phyloP scores from a whole-genome alignment of 2,797 vertebrate genomes.

The Thripadectes ignobilis region DNA sequence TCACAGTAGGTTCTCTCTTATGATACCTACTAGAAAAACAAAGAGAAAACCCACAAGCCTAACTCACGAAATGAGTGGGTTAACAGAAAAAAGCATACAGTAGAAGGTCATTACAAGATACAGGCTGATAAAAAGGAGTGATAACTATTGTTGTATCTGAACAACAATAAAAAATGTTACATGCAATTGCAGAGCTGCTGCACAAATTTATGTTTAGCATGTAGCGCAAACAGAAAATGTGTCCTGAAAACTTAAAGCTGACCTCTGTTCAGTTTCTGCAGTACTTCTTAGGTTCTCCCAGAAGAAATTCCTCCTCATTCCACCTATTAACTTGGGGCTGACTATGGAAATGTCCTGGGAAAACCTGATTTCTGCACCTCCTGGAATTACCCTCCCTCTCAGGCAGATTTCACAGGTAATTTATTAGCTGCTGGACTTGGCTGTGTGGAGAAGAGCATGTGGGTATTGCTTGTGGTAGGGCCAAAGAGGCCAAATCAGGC shows the following conservation, averaged over 20 bases:
- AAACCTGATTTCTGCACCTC: background rate
- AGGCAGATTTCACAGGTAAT: background rate
- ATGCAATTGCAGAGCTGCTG: background rate
- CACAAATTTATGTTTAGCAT: background rate
- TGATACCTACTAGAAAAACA: background rate
- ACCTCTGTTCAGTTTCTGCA: background rate
- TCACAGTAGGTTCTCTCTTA: background rate
- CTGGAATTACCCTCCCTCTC: background rate
- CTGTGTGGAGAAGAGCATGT: background rate
- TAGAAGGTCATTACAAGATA: background rate
- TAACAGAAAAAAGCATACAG: background rate
- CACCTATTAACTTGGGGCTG: rapidly evolving
- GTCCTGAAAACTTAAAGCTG: background rate
- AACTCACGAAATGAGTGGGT: background rate
- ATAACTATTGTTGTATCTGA: background rate
- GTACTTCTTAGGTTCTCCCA: background rate
- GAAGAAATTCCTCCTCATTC: background rate
- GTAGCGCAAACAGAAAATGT: background rate
- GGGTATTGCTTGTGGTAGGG: background rate
- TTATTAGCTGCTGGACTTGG: background rate
- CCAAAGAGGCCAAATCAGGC: background rate
- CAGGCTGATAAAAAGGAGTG: background rate
- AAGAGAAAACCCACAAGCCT: background rate
- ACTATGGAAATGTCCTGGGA: background rate
- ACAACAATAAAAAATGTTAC: background rate